Conservation (phyloP, 1,140 invertebrate genomes). For the Meteorus sp. region DNA sequence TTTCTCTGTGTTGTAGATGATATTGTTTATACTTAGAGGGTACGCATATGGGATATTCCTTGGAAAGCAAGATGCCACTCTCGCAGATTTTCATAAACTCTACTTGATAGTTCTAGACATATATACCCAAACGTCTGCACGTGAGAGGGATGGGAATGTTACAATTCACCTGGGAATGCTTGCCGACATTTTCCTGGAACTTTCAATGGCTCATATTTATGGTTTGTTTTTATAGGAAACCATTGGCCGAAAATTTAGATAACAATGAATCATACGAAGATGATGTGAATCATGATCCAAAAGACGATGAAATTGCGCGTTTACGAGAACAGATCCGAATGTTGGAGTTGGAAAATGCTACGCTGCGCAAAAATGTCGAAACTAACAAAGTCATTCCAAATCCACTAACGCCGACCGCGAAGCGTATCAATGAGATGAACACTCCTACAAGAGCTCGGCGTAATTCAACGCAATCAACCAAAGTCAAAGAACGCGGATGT, state of each 20-base stretch:
- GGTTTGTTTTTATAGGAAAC: no score
- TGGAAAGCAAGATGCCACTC: no score
- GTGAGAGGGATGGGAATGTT: no score
- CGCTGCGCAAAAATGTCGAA: constrained; percentile 11
- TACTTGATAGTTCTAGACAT: no score
- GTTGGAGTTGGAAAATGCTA: constrained; percentile 28
- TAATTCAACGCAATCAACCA: neutral
- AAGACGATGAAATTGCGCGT: constrained; percentile 10
- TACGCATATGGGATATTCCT: no score
- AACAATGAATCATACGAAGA: neutral
- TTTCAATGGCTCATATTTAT: no score
- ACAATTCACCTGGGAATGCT: no score
- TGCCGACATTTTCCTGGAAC: no score
- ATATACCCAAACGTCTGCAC: no score
- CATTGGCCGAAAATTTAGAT: neutral
- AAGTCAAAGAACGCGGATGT: constrained; percentile 28
- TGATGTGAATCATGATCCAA: neutral
- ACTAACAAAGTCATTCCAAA: neutral
- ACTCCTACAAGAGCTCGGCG: neutral
- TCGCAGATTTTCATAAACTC: no score
- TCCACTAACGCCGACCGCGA: neutral
- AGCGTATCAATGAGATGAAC: neutral
- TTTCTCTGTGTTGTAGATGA: no score
- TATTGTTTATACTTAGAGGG: no score
- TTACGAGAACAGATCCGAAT: constrained; percentile 32